These are phyloP conservation scores for Yponomeuta plumbellus DNA, from an alignment of 2,888 invertebrate species.

Conservation along the genomic window DNA sequence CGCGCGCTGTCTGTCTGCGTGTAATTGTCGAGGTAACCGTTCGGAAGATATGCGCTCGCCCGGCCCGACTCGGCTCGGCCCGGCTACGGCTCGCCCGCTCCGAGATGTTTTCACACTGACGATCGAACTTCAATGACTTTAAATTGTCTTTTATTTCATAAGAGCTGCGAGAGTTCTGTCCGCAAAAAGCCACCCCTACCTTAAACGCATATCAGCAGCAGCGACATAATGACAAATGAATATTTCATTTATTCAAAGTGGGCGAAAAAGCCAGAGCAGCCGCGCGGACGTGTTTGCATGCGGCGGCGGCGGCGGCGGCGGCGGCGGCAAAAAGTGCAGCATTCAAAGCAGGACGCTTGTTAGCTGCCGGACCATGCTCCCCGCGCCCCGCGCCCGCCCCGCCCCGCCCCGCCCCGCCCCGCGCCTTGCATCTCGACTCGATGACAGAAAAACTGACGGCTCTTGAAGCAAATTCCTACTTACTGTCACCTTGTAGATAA, in stretches of 20 bases:
- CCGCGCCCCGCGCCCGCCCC: not conserved
- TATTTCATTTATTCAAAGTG: conserved; percentile 53
- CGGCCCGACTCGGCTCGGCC: not conserved
- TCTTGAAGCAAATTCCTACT: not conserved
- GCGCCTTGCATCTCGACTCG: not conserved
- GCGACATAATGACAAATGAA: conserved; percentile 36
- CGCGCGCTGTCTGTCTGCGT: conserved; percentile 21
- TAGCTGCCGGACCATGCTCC: not conserved
- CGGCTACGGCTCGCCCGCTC: not conserved
- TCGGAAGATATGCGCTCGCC: not conserved
- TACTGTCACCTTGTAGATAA: not conserved
- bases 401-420: not conserved
- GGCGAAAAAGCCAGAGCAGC: conserved; percentile 41
- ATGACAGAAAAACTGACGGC: not conserved
- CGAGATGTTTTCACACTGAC: not conserved
- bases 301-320: conserved; percentile 22
- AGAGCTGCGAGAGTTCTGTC: not conserved
- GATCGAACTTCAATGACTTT: not conserved
- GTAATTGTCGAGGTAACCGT: conserved; percentile 11
- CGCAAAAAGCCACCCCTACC: conserved; percentile 2
- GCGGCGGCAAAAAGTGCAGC: conserved; percentile 43
- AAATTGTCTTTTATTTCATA: not conserved
- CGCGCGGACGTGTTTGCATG: conserved; percentile 38
- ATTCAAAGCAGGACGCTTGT: conserved; percentile 31
- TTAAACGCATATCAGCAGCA: conserved; percentile 12